Percentiles rank a stretch among this genome's conserved stretches.
These are phyloP conservation scores for Cheilinus undulatus DNA, from an alignment of 2,113 vertebrate species.

Conservation along the genomic window DNA sequence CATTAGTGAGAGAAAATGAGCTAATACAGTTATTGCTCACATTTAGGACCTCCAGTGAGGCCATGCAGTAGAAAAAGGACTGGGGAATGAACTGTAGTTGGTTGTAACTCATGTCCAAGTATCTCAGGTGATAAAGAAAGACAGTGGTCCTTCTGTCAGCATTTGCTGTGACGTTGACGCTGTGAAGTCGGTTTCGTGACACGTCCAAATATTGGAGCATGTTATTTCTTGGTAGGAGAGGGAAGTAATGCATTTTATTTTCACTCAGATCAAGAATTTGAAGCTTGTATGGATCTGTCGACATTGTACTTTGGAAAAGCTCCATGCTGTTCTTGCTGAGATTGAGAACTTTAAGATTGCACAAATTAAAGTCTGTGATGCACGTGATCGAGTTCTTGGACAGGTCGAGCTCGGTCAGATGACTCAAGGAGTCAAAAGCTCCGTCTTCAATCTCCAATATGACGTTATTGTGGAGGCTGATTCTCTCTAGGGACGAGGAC, in stretches of 20 bases:
- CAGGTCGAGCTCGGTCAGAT: conserved; percentile 89
- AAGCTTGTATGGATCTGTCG: conserved; percentile 79
- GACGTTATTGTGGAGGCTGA: conserved; percentile 94
- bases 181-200: conserved; percentile 90
- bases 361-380: conserved; percentile 92
- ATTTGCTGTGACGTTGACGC: conserved; percentile 65
- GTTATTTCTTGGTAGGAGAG: conserved; percentile 85
- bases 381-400: conserved; percentile 96
- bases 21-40: conserved; percentile 92
- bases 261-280: conserved; percentile 89
- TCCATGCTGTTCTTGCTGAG: conserved; percentile 95
- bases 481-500: conserved; percentile 75
- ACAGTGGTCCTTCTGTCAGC: conserved; percentile 51
- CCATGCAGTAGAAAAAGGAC: conserved; percentile 85
- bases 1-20: conserved; percentile 72
- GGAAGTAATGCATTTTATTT: conserved; percentile 91
- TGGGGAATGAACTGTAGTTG: conserved; percentile 86
- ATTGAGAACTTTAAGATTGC: conserved; percentile 87
- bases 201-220: conserved; percentile 87
- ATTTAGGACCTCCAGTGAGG: conserved; percentile 88
- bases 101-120: conserved; percentile 95
- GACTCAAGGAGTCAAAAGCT: conserved; percentile 86
- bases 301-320: conserved; percentile 84
- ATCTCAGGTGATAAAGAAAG: conserved; percentile 77
- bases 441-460: conserved; percentile 95